phyloP scores from a whole-genome alignment of 2,113 vertebrate genomes.

The Eolophus roseicapilla region DNA sequence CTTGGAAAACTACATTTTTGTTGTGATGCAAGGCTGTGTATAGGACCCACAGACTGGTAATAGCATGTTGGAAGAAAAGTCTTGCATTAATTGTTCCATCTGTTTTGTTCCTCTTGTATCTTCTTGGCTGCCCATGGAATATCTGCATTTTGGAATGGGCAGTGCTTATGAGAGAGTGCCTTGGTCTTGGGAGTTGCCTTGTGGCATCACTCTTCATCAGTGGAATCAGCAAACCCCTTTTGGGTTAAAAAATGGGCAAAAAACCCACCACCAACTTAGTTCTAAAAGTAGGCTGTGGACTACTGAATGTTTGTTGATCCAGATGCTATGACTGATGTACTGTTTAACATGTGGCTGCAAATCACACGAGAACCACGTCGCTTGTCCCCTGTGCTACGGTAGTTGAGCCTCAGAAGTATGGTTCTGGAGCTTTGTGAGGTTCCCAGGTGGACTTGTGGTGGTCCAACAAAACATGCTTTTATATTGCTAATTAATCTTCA shows the following conservation, averaged over 20 bases:
- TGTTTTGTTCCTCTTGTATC: not conserved
- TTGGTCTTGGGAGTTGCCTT: not conserved
- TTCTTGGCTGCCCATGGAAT: not conserved
- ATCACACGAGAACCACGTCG: not conserved
- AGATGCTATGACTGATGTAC: fast-evolving
- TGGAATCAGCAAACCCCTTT: not conserved
- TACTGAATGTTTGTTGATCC: not conserved
- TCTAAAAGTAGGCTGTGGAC: not conserved
- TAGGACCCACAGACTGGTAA: not conserved
- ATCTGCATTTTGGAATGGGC: not conserved
- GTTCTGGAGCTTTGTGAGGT: not conserved
- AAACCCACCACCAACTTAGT: not conserved
- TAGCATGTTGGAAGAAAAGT: not conserved
- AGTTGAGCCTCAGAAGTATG: not conserved
- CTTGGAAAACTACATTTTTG: not conserved
- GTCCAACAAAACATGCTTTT: not conserved
- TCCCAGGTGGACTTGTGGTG: not conserved
- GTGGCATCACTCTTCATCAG: not conserved
- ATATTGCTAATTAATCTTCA: not conserved
- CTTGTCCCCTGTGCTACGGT: not conserved
- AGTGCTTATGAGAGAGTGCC: not conserved
- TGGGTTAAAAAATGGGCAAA: not conserved
- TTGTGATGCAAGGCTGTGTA: not conserved
- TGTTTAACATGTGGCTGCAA: not conserved
- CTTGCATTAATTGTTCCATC: not conserved